Evolutionary conservation across 1,140 invertebrate species (phyloP), one percentile per base, ranked within the genome.

Genomic region (Drosophila serrata): DNA sequence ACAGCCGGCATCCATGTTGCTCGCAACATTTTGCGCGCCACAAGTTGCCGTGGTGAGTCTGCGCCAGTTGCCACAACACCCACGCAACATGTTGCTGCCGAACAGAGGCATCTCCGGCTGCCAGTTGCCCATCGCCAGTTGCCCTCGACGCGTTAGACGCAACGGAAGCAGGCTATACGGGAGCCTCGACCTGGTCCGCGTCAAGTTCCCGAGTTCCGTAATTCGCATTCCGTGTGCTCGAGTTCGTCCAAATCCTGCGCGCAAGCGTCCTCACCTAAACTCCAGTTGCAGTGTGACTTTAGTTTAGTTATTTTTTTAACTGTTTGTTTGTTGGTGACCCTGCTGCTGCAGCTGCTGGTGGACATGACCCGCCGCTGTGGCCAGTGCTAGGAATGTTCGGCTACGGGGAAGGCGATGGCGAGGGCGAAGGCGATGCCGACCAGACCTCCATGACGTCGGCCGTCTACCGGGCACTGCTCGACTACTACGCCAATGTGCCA

Each of bases 131-230:
- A 24, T n/a, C 51, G 63, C 67, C 76, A 87, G 84, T 88, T 74
- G 79, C 49, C 72, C 75, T 70, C 76, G 84, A 80, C 49, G 62
- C 82, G 82, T 88, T 77, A 46, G 51, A 56, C 76, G 72, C 64
- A 69, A 74, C 82, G 84, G 82, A 82, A 79, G 55, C 67, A 70
- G 64, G 40, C 74, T 55, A 49, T 59, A 68, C 60, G 49, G 55
- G 40, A 64, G 72, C 55, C 40, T 22, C 55, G 39, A 40, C 58
- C 57, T 39, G 78, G 43, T 24, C 31, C 39, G 60, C 22, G 58
- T 72, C n/a, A n/a, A 53, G 33, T 64, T 24, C 37, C 42, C 27
- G 39, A 6, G 15, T 13, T 35, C 33, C 58, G 27, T 17, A 49
- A 6, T 17, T 61, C 40, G 55, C 53, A 42, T 5, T 42, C 39